These are phyloP conservation scores for Steinernema hermaphroditum DNA, from an alignment of 2,888 invertebrate species.

Conservation along the genomic window DNA sequence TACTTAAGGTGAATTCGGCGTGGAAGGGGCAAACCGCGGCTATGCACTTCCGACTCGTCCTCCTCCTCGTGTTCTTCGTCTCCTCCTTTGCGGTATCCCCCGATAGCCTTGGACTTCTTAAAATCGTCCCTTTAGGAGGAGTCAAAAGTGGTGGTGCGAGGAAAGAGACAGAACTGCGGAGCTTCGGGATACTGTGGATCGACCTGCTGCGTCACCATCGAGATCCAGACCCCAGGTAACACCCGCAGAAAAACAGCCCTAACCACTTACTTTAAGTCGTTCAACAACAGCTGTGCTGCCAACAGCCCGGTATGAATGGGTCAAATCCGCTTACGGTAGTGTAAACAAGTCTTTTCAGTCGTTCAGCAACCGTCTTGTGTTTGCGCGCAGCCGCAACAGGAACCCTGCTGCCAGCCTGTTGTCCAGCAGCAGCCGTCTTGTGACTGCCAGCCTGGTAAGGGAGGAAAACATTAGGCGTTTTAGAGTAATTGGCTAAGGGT, in stretches of 20 bases:
- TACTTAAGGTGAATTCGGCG: not conserved
- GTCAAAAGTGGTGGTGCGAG: slow-evolving; percentile 34
- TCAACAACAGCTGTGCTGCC: slow-evolving; percentile 39
- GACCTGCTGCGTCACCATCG: slow-evolving; percentile 34
- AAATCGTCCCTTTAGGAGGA: not conserved
- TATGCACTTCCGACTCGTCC: not conserved
- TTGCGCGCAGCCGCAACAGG: slow-evolving; percentile 35
- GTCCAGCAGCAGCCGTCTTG: not conserved
- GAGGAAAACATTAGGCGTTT: not conserved
- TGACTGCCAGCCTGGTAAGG: slow-evolving; percentile 3
- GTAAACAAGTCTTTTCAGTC: slow-evolving; percentile 9
- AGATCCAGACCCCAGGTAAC: not conserved
- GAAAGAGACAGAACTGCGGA: slow-evolving; percentile 38
- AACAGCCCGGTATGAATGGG: not conserved
- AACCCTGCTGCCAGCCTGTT: slow-evolving; percentile 36
- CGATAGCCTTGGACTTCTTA: not conserved
- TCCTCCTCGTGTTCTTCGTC: not conserved
- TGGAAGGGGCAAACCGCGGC: not conserved
- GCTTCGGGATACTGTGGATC: slow-evolving; percentile 38
- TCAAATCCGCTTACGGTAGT: not conserved
- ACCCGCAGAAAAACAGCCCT: no score
- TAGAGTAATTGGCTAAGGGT: no score
- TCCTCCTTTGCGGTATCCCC: slow-evolving; percentile 19
- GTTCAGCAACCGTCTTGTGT: slow-evolving; percentile 33
- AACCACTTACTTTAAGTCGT: not conserved